phyloP scores from a whole-genome alignment of 35 echinoderm and acorn worm species.

The Heliocidaris erythrogramma region DNA sequence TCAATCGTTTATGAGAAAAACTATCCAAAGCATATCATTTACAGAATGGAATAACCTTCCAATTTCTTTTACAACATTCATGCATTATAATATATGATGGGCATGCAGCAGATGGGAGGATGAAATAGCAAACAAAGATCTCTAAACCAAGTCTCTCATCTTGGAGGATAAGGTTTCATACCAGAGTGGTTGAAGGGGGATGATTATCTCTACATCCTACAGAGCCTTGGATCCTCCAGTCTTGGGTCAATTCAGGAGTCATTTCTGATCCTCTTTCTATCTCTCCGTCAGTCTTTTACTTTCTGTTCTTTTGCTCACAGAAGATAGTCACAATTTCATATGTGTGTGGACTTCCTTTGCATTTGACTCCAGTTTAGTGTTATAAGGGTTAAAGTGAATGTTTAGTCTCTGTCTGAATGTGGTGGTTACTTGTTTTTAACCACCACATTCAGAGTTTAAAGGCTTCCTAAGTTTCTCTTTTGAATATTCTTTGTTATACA shows the following conservation, averaged over 20 bases:
- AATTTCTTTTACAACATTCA: background rate
- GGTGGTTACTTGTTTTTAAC: background rate
- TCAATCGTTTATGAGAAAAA: background rate
- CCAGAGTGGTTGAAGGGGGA: background rate
- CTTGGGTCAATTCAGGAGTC: background rate
- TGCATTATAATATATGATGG: background rate
- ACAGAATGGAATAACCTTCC: background rate
- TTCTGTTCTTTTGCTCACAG: background rate
- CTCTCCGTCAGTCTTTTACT: background rate
- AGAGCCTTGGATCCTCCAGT: background rate
- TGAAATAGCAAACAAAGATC: background rate
- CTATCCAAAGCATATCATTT: background rate
- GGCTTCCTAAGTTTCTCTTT: background rate
- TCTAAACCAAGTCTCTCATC: constrained; percentile 3
- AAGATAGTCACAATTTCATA: background rate
- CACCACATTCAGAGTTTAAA: background rate
- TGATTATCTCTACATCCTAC: background rate
- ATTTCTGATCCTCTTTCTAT: background rate
- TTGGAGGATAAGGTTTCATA: background rate
- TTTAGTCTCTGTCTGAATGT: background rate
- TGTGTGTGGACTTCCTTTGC: too few species aligned
- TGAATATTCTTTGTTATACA: background rate
- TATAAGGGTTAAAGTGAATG: background rate
- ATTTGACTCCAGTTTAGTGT: background rate
- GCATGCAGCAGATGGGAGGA: background rate